Evolutionary conservation across 2,113 vertebrate genomes (phyloP), one percentile per base, ranked within the genome.

Genomic region (Barnardius zonarius): DNA sequence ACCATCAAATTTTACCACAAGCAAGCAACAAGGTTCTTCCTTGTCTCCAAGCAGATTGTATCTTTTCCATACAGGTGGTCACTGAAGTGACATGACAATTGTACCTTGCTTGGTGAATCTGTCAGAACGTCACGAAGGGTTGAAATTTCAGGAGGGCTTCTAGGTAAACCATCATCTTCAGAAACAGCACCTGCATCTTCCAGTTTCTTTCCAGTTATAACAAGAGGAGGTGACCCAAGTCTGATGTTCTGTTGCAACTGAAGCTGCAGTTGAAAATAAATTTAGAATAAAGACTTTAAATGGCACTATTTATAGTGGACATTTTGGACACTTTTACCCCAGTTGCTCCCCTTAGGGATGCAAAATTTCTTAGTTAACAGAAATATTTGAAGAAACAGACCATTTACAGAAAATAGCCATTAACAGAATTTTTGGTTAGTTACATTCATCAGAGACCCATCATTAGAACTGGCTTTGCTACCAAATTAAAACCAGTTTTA

Each of bases 141-240:
- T 24, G 97, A 98, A 70, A 97, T 98, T 84, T 99, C 98, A 28
- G 96, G 98, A 30, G 98, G 98, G 72, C 97, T 98, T 88, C 97
- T 98, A 81, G 97, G 98, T 51, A 98, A 97, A 16, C 98, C 98
- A 48, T 98, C 98, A 25, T 98, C 98, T 91, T 98, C 97, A 30
- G 98, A 98, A 93, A 98, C 80, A 74, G 98, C 91, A 41, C 98
- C 98, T 3, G 93, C 73, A 33, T 98, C 98, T 31, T 99, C 98
- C 10, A 82, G 59, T 83, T 93, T 98, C 97, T 96, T 98, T 79
- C 97, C 96, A 48, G 97, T 95, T 93, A 96, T 97, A 41, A 97
- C 80, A 51, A 98, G 96, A 16, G 97, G 95, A 22, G 98, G 98
- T 3, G 98, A 98, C 64, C 98, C 98, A 86, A 98, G 94, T 25